These are phyloP conservation scores for Mythimna pallens DNA, from an alignment of 2,888 invertebrate species.

Conservation along the genomic window DNA sequence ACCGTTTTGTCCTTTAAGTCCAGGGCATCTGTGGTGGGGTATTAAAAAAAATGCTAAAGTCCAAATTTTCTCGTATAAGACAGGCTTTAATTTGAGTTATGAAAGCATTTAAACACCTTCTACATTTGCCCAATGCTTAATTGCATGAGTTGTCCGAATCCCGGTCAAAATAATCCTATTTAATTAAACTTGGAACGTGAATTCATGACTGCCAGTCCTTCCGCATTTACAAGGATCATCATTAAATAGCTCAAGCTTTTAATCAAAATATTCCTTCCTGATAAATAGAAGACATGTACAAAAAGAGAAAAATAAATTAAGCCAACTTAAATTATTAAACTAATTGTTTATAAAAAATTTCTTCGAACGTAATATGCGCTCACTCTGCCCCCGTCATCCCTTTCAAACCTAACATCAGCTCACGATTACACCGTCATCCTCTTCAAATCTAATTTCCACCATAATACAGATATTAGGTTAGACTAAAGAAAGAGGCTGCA, in stretches of 20 bases:
- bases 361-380: background rate
- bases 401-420: background rate
- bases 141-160: background rate
- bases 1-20: too few species aligned
- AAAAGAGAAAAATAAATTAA: background rate
- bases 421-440: background rate
- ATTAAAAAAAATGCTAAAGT: background rate
- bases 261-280: background rate
- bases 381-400: background rate
- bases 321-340: background rate
- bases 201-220: background rate
- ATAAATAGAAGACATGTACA: background rate
- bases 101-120: constrained; percentile 7
- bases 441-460: background rate
- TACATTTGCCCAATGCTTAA: background rate
- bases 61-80: background rate
- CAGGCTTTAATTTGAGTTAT: background rate
- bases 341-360: background rate
- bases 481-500: background rate
- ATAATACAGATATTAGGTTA: background rate
- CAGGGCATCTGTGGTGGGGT: too few species aligned
- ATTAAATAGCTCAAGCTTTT: background rate
- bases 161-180: constrained; percentile 14
- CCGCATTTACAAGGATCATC: constrained; percentile 2
- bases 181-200: constrained; percentile 8